Percentiles rank a stretch among this genome's conserved stretches.
Evolutionary conservation across 92 coral and sea anemone genomes (phyloP).

Genomic region (Parazoanthus atlanticus): DNA sequence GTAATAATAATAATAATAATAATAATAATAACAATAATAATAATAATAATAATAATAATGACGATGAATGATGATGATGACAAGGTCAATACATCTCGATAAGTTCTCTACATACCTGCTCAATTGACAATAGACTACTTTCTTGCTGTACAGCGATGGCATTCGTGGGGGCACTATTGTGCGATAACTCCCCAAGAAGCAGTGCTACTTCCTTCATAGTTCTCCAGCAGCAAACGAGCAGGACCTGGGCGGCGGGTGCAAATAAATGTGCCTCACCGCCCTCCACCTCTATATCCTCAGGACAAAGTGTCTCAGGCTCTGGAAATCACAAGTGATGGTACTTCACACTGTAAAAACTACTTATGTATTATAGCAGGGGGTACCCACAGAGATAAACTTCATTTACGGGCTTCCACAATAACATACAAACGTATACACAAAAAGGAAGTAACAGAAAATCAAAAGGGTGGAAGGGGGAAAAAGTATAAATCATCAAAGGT

Average conservation of each 20-base stretch:
- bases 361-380: too few species aligned
- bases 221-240: slow-evolving; percentile 97
- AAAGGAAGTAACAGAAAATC: too few species aligned
- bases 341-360: background rate
- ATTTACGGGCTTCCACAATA: too few species aligned
- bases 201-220: slow-evolving; percentile 99
- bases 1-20: background rate
- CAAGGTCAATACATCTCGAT: background rate
- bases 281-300: slow-evolving; percentile 28
- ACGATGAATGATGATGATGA: background rate
- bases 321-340: background rate
- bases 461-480: too few species aligned
- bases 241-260: slow-evolving; percentile 81
- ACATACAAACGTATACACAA: too few species aligned
- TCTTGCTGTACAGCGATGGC: slow-evolving; percentile 4
- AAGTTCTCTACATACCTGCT: slow-evolving; percentile 54
- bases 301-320: slow-evolving; percentile 8
- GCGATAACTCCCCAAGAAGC: slow-evolving; percentile 84
- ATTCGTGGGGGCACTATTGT: slow-evolving; percentile 63
- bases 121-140: slow-evolving; percentile 55
- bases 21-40: background rate
- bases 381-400: too few species aligned
- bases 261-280: slow-evolving; percentile 42
- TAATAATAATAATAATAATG: background rate
- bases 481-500: too few species aligned